Base-by-base conservation (phyloP, 2,888 invertebrate genomes). In the Acleris sparsana region DNA sequence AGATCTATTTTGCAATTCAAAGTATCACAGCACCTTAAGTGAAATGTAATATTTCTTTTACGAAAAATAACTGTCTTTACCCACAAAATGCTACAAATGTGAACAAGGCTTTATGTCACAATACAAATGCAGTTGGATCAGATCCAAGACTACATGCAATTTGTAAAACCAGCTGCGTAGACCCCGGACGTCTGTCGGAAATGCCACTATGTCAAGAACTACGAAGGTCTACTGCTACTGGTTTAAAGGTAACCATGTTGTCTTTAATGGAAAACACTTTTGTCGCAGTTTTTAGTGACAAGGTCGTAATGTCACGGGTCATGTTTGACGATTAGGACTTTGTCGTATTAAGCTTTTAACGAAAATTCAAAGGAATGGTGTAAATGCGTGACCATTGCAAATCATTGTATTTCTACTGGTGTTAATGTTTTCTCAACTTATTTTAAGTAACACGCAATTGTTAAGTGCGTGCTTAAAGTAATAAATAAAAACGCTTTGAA, bases 111-210 rank as follows among this genome's bases (percentile, higher is more conserved):
- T 49, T 49, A 44, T 48, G 48, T 17, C 55, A 46, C 51, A 60
- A 64, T 39, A 58, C 59, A 43, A 48, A 64, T 60, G 59, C 64
- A 60, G 22, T 64, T 64, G 64, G 64, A 64, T 43, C 53, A 39
- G 16, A 16, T 64, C 64, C 64, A 64, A 55, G 53, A 55, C 48
- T 58, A 33, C 39, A 63, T 44, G 17, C 48, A 18, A 16, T 43
- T 20, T 33, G 22, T 18, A 62, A 39, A 64, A 20, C 64, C 64
- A 60, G 48, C 20, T 20, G 20, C 18, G 39, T 1, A 20, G 48
- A 60, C 59, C 59, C 39, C 39, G 25, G 16, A 25, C 49, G 29
- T 44, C 25, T 43, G 1, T 25, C n/a, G 13, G 18, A 43, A 18
- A 3, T 1, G 5, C 11, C 49, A n/a, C 29, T 9, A 25, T 18